Percentiles rank a stretch among this genome's conserved stretches.
These are phyloP conservation scores for Larimichthys crocea DNA, from an alignment of 2,113 vertebrate species.

Conservation along the genomic window DNA sequence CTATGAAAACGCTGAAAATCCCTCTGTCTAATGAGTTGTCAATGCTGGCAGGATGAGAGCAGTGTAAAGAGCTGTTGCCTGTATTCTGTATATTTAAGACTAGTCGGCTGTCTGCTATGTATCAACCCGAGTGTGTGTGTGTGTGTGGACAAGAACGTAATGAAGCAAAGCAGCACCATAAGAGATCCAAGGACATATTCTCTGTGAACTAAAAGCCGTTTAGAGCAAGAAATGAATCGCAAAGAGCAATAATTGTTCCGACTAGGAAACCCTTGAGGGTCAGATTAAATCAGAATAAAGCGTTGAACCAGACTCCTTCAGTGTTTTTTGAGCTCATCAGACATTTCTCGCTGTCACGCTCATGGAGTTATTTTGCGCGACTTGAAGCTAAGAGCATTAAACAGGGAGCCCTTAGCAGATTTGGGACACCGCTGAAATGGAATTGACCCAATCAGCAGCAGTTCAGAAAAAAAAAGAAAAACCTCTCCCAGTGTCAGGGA, in stretches of 20 bases:
- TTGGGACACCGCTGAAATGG: constrained; percentile 73
- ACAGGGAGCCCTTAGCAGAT: constrained; percentile 64
- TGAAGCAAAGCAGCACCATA: constrained; percentile 13
- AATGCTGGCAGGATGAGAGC: constrained; percentile 63
- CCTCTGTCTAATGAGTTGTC: constrained; percentile 80
- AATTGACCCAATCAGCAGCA: constrained; percentile 76
- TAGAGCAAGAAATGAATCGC: constrained; percentile 36
- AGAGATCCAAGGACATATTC: constrained; percentile 20
- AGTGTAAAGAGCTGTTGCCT: constrained; percentile 49
- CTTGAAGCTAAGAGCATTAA: constrained; percentile 73
- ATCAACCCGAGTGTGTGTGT: constrained; percentile 7
- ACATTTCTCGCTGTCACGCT: constrained; percentile 56
- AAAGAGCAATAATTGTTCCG: constrained; percentile 37
- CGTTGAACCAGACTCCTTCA: constrained; percentile 34
- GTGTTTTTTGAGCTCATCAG: constrained; percentile 13
- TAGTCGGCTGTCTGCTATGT: constrained; percentile 4
- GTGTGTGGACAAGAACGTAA: background rate
- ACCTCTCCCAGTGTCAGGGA: constrained; percentile 52
- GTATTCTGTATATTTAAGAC: constrained; percentile 51
- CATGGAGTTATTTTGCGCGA: constrained; percentile 67
- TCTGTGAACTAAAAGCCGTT: constrained; percentile 43
- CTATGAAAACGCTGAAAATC: constrained; percentile 77
- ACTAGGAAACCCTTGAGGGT: constrained; percentile 36
- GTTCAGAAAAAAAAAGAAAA: constrained; percentile 39
- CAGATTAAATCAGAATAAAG: constrained; percentile 42